Percentiles rank a stretch among this genome's conserved stretches.
Evolutionary conservation across 2,888 invertebrate species (phyloP).

Genomic region (Pteria penguin): DNA sequence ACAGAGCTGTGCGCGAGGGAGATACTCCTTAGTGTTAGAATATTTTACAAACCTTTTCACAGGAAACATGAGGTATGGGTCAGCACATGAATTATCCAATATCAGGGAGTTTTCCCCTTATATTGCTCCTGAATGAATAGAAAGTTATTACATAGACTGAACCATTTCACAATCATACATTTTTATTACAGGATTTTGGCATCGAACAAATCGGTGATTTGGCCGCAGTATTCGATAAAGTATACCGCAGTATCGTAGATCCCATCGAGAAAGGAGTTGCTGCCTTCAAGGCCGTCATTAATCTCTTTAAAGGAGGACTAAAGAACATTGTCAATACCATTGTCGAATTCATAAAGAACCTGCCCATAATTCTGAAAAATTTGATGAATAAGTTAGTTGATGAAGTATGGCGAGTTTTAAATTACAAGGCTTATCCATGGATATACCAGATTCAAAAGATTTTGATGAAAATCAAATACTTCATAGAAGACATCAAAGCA

Average conservation of each 20-base stretch:
- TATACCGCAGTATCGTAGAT: conserved; percentile 50
- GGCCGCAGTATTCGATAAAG: conserved; percentile 54
- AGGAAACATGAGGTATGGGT: too few species aligned
- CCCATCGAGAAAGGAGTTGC: conserved; percentile 51
- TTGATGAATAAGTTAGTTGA: conserved; percentile 18
- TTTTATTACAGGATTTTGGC: conserved; percentile 57
- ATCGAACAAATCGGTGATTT: conserved; percentile 53
- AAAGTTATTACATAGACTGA: background rate
- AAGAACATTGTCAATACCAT: conserved; percentile 31
- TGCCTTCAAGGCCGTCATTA: conserved; percentile 44
- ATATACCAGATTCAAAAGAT: conserved; percentile 35
- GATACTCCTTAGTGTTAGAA: too few species aligned
- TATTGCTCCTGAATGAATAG: too few species aligned
- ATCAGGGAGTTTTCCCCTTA: too few species aligned
- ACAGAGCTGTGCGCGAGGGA: too few species aligned
- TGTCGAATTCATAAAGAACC: conserved; percentile 13
- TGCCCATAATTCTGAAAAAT: conserved; percentile 32
- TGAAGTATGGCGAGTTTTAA: background rate
- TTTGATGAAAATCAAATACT: conserved; percentile 25
- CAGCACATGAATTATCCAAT: too few species aligned
- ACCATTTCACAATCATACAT: too few species aligned
- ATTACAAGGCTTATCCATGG: conserved; percentile 35
- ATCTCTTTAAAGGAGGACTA: conserved; percentile 42
- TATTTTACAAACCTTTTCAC: too few species aligned
- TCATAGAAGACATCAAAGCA: conserved; percentile 37